Evolutionary conservation across 1,140 invertebrate species (phyloP), one percentile per base, ranked within the genome.

Genomic region (Drosophila carrolli): DNA sequence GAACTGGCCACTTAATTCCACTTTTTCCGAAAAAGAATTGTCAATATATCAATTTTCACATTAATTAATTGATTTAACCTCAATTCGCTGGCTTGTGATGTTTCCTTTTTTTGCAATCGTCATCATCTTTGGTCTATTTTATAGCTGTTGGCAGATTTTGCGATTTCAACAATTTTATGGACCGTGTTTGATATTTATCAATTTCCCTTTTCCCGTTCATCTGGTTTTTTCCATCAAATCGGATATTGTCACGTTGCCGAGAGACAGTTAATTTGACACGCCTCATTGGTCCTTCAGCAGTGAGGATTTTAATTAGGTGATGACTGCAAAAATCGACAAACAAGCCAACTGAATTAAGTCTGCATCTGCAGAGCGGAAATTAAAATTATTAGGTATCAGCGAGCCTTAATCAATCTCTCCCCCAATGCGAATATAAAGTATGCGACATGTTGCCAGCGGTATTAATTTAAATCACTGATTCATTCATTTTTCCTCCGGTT

Each of bases 51-150:
- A 65, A 74, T 85, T 81, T 70, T 37, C 43, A 51, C 55, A 67
- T 61, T 70, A 77, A 78, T 85, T 81, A 81, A 86, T 81, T 75
- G 54, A 58, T 59, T 78, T 51, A 70, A 85, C 81, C 65, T 71
- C 56, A 59, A 60, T 68, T 88, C 23, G 35, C 40, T 43, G n/a
- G 46, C 29, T 43, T 38, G 35, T 44, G 27, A 14, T 40, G 10
- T 48, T 32, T 60, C 10, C 40, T 43, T 61, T 74, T 71, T 62
- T 38, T 14, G 16, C 46, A n/a, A 32, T 9, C 58, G 58, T 51
- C 23, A 61, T 68, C 50, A 41, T 27, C 27, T 53, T 27, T 41
- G 50, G 27, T 35, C 29, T 35, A 32, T 50, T 50, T 32, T 29
- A 35, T 51, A 16, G 4, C 48, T 51, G 48, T 57, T 14, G 67